These are phyloP conservation scores for Siniperca scherzeri DNA, from an alignment of 2,797 vertebrate species.

Conservation along the genomic window DNA sequence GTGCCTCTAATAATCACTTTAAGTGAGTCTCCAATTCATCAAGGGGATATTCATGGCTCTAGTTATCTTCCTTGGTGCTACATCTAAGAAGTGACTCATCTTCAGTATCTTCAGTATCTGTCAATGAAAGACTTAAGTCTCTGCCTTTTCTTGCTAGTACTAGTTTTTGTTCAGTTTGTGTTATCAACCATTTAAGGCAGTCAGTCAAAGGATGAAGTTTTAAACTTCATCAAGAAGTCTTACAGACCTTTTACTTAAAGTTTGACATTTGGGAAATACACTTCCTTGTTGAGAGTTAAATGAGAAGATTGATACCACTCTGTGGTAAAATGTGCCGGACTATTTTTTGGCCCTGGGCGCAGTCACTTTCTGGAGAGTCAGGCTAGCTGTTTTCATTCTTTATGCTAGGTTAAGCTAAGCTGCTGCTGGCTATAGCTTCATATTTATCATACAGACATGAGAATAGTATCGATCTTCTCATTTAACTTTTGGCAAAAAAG, in stretches of 20 bases:
- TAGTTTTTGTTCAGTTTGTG: neutral
- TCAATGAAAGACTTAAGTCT: neutral
- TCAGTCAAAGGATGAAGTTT: neutral
- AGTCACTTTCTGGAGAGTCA: too few species aligned
- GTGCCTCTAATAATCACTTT: neutral
- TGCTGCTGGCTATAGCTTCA: too few species aligned
- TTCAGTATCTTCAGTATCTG: neutral
- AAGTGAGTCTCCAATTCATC: neutral
- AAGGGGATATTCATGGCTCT: neutral
- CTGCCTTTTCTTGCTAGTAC: neutral
- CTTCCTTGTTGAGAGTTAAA: neutral
- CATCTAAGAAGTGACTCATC: conserved; percentile 2
- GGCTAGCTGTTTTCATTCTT: too few species aligned
- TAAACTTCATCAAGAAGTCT: neutral
- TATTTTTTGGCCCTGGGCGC: too few species aligned
- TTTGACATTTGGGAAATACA: neutral
- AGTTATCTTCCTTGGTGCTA: neutral
- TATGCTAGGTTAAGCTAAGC: too few species aligned
- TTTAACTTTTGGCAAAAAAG: too few species aligned
- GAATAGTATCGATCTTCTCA: too few species aligned
- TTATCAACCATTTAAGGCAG: too few species aligned
- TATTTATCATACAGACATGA: too few species aligned
- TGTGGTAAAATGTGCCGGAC: too few species aligned
- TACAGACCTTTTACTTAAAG: neutral
- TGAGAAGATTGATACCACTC: neutral